Evolutionary conservation across 2,888 invertebrate genomes (phyloP), one percentile per base, ranked within the genome.

Genomic region (Zaprionus obscuricornis): DNA sequence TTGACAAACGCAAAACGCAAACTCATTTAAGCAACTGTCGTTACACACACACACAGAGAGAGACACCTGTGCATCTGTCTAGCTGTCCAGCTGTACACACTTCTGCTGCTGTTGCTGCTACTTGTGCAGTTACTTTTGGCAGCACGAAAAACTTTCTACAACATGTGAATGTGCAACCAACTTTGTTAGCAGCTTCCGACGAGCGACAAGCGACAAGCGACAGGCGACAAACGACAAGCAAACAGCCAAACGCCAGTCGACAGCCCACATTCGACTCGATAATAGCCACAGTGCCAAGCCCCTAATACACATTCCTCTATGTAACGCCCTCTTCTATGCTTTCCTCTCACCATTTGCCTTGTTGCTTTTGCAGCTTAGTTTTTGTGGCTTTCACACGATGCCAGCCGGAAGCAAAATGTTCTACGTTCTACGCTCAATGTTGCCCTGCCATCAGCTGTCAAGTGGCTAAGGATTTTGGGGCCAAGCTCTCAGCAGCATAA

Each of bases 401-500:
- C 45, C 46, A 47, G 67, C 78, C 85, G 78, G 85, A 78, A 84
- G 78, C 67, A n/a, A n/a, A n/a, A 39, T 58, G 65, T 65, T 60
- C 68, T 77, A 74, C 63, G 67, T 84, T 60, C 56, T 36, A 54
- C 37, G 4, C 5, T 22, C 5, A 7, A 4, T 22, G 22, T 22
- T 4, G 22, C 22, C 7, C 10, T 63, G 59, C 13, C 37, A 37
- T 42, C 74, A 81, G 70, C 60, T 71, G 82, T 84, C 78, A 77
- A 85, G 78, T 82, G 78, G 51, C 55, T 55, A 52, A 40, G 74
- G 85, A 82, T 82, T 77, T 77, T n/a, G n/a, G 68, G 74, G 85
- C 45, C 77, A 81, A 47, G 42, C 55, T 46, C 54, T 64, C 71
- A 52, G 71, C 27, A 34, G 46, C 50, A 13, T 51, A 65, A 51